Conservation (phyloP, 2,888 invertebrate species). For the Pherbina coryleti region DNA sequence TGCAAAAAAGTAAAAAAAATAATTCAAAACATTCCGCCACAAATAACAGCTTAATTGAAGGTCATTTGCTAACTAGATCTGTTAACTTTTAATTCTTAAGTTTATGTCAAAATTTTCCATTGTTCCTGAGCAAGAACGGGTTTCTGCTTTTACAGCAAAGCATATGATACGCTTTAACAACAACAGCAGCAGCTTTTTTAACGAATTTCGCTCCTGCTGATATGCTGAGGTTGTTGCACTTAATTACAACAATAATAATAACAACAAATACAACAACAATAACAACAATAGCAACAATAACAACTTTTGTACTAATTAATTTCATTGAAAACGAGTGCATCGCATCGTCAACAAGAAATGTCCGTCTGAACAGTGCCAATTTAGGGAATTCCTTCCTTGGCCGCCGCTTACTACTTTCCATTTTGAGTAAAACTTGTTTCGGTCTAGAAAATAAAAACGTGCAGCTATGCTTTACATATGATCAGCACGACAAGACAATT, state of each 20-base stretch:
- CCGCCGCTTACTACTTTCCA: constrained; percentile 11
- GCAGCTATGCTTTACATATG: no score
- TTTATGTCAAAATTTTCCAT: not conserved
- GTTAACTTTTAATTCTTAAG: not conserved
- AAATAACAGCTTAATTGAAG: no score
- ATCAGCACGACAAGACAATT: not conserved
- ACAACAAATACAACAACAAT: not conserved
- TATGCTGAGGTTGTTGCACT: not conserved
- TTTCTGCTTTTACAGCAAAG: no score
- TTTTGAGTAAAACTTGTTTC: not conserved
- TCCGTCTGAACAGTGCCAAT: not conserved
- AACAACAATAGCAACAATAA: no score
- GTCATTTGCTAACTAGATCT: no score
- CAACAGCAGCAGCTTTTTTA: not conserved
- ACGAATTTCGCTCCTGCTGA: not conserved
- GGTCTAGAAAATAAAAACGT: not conserved
- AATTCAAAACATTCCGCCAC: no score
- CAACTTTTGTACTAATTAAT: not conserved
- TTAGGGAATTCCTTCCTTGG: constrained; percentile 30
- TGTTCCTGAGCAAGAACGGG: not conserved
- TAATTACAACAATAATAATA: not conserved
- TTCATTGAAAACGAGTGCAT: constrained; percentile 19
- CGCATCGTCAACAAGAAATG: not conserved
- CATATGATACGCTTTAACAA: no score
- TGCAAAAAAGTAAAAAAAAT: no score